Percentiles rank a stretch among this genome's conserved stretches.
These are phyloP conservation scores for Cavia porcellus DNA, from an alignment of 2,113 vertebrate species.

Conservation along the genomic window DNA sequence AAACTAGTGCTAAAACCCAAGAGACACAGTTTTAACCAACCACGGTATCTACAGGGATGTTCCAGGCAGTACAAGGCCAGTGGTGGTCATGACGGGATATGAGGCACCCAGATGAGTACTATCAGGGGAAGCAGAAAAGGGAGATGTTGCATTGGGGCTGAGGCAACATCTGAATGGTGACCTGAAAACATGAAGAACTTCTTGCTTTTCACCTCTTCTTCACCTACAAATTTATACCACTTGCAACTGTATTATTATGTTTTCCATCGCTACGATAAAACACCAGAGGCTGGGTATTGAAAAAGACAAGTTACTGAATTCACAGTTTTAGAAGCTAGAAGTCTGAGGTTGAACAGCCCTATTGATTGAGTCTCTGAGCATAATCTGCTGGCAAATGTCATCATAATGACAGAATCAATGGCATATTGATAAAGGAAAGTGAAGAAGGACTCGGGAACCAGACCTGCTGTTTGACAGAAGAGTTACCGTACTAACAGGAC, in stretches of 20 bases:
- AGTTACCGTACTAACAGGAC: too few relatives aligned
- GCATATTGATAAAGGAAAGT: background rate
- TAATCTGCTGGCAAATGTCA: too few relatives aligned
- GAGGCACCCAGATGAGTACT: background rate
- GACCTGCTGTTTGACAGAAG: background rate
- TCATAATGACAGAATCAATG: too few relatives aligned
- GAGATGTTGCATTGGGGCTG: too few relatives aligned
- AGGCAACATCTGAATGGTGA: background rate
- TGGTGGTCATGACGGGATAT: background rate
- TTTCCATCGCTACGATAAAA: background rate
- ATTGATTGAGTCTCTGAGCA: background rate
- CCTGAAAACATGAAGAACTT: background rate
- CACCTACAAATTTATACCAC: background rate
- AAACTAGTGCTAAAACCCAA: background rate
- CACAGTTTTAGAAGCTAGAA: background rate
- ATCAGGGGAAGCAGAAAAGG: rapidly evolving
- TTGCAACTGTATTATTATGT: rapidly evolving
- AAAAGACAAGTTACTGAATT: background rate
- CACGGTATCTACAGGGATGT: background rate
- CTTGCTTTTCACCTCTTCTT: background rate
- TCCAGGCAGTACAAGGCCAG: background rate
- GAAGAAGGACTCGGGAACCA: background rate
- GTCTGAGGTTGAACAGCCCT: background rate
- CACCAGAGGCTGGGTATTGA: background rate
- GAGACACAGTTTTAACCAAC: background rate